A percentile compares a stretch with the other conserved stretches of the same genome.
Evolutionary conservation across 2,797 vertebrate species (phyloP).

Genomic region (Alcedo atthis): DNA sequence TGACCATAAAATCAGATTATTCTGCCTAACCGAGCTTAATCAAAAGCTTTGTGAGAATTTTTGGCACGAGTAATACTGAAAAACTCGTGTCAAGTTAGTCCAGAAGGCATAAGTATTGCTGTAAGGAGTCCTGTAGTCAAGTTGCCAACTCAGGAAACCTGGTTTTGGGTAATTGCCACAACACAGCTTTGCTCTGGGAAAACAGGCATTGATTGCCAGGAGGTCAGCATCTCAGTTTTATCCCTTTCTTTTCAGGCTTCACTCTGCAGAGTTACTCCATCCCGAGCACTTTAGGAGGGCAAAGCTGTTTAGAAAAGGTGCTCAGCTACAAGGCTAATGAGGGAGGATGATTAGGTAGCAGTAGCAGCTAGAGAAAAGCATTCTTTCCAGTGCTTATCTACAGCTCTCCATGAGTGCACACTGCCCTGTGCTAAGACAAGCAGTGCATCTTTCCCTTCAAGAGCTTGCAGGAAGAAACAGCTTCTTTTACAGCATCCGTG

Average conservation of each 20-base stretch:
- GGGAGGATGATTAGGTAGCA: not conserved
- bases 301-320: not conserved
- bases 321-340: not conserved
- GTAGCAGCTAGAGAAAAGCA: not conserved
- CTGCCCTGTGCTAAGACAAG: not conserved
- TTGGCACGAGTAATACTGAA: fast-evolving
- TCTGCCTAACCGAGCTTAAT: not conserved
- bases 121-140: not conserved
- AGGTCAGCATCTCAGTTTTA: not conserved
- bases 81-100: not conserved
- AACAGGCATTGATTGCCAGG: not conserved
- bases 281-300: not conserved
- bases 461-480: not conserved
- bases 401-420: not conserved
- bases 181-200: not conserved
- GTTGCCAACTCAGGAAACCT: not conserved
- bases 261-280: not conserved
- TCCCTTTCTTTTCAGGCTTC: not conserved
- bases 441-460: not conserved
- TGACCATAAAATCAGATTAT: not conserved
- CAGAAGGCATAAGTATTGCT: not conserved
- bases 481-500: not conserved
- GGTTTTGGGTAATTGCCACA: not conserved
- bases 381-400: constrained; percentile 1
- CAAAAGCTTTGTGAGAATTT: not conserved